Evolutionary conservation across 2,113 vertebrate species (phyloP), one percentile per base, ranked within the genome.

Genomic region (Amphilophus citrinellus): DNA sequence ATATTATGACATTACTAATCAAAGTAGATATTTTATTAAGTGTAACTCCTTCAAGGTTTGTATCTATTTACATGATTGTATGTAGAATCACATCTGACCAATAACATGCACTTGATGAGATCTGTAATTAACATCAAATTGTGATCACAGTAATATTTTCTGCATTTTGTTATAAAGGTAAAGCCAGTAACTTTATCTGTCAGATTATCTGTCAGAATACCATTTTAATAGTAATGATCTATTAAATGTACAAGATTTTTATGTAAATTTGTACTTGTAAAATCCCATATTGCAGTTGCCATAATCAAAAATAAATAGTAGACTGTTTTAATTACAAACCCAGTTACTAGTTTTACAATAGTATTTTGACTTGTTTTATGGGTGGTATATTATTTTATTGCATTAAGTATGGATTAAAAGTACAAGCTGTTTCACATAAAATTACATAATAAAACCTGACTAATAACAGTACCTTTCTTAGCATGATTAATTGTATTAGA

Each of bases 181-280:
- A 44, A 1, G 24, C 13, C 13, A 44, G 17, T 20, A 3, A 1
- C 42, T 42, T 24, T 5, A 35, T 35, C 1, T 39, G 39, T 39
- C 39, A 39, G 39, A 39, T 24, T 5, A 35, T 35, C 1, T 39
- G 39, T 39, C 39, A 10, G 39, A 39, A 39, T 17, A 66, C 37
- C 5, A 10, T 10, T 66, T 22, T 3, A 22, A 44, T 24, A 0
- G 4, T 2, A 24, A 0, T 0, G n/a, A 17, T 24, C 42, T 39
- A 44, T 24, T 6, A 66, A 44, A 66, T 44, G 44, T 44, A n/a
- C 7, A 24, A 44, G 39, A 42, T 42, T 42, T 42, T 42, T 42
- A 42, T 42, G 2, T 42, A 42, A 42, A 10, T 1, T 66, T 15
- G n/a, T 2, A 66, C 11, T 10, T 4, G n/a, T 24, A 13, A 66